A percentile compares a stretch with the other conserved stretches of the same genome.
Evolutionary conservation across 2,113 vertebrate species (phyloP).

Genomic region (Festucalex cinctus): DNA sequence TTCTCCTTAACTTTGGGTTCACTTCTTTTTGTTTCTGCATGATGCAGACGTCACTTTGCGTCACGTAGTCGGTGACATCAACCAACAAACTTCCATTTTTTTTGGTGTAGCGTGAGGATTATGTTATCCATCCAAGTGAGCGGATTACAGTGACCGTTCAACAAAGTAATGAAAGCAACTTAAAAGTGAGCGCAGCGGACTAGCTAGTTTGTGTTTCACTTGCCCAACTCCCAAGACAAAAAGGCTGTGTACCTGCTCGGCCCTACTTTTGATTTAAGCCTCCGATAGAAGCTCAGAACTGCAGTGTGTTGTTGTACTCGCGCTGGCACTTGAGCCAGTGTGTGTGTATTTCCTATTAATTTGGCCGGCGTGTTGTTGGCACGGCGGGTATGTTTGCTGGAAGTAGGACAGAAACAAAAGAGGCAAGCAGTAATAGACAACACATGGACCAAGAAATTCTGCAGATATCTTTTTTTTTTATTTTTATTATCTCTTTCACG

Average conservation of each 20-base stretch:
- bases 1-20: no score
- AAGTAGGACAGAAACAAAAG: slow-evolving; percentile 69
- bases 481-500: background rate
- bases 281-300: slow-evolving; percentile 48
- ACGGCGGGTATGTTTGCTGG: slow-evolving; percentile 48
- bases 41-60: slow-evolving; percentile 23
- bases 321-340: slow-evolving; percentile 40
- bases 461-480: background rate
- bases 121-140: slow-evolving; percentile 48
- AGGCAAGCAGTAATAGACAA: slow-evolving; percentile 61
- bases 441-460: slow-evolving; percentile 52
- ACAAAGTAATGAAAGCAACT: slow-evolving; percentile 45
- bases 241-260: slow-evolving; percentile 57
- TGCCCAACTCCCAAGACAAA: slow-evolving; percentile 43
- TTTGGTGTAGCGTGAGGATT: slow-evolving; percentile 34
- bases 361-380: slow-evolving; percentile 60
- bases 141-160: slow-evolving; percentile 40
- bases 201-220: slow-evolving; percentile 51
- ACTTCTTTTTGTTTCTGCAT: slow-evolving; percentile 41
- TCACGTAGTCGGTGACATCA: slow-evolving; percentile 2
- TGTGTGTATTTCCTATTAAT: slow-evolving; percentile 65
- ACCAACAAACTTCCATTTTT: slow-evolving; percentile 9
- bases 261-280: slow-evolving; percentile 53
- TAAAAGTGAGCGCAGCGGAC: slow-evolving; percentile 13
- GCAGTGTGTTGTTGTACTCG: slow-evolving; percentile 43